A percentile compares a stretch with the other conserved stretches of the same genome.
Conservation (phyloP, 2,888 invertebrate genomes). For the Ochropleura plecta region DNA sequence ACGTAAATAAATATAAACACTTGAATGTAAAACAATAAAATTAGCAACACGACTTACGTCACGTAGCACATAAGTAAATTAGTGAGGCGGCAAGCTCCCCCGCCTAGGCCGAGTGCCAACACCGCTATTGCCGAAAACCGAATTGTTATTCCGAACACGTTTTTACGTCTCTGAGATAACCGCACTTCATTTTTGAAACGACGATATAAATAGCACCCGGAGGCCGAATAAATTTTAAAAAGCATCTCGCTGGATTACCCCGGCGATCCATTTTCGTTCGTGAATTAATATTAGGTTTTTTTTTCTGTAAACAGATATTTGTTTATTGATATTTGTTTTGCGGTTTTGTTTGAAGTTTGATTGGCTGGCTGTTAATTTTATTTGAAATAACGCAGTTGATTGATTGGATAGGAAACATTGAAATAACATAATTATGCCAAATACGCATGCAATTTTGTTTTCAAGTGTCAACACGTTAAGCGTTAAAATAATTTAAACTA, state of each 20-base stretch:
- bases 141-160: constrained; percentile 86
- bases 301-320: constrained; percentile 60
- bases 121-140: constrained; percentile 62
- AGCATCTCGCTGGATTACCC: constrained; percentile 77
- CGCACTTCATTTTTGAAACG: constrained; percentile 89
- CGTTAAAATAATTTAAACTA: neutral
- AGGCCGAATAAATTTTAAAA: constrained; percentile 88
- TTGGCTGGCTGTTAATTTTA: constrained; percentile 20
- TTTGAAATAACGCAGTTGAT: constrained; percentile 9
- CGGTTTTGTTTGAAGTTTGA: constrained; percentile 25
- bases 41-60: constrained; percentile 58
- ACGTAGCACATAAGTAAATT: constrained; percentile 66
- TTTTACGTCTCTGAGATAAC: constrained; percentile 87
- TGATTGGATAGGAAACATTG: neutral
- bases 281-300: constrained; percentile 64
- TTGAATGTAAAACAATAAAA: constrained; percentile 61
- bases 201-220: constrained; percentile 88
- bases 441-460: neutral
- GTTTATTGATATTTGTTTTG: constrained; percentile 48
- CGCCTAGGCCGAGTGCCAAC: constrained; percentile 60
- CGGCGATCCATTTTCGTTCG: constrained; percentile 66
- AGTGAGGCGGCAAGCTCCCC: constrained; percentile 52
- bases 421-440: neutral
- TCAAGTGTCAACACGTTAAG: neutral
- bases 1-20: constrained; percentile 48